Evolutionary conservation across 2,888 invertebrate genomes (phyloP).

Genomic region (Hololepta plana): DNA sequence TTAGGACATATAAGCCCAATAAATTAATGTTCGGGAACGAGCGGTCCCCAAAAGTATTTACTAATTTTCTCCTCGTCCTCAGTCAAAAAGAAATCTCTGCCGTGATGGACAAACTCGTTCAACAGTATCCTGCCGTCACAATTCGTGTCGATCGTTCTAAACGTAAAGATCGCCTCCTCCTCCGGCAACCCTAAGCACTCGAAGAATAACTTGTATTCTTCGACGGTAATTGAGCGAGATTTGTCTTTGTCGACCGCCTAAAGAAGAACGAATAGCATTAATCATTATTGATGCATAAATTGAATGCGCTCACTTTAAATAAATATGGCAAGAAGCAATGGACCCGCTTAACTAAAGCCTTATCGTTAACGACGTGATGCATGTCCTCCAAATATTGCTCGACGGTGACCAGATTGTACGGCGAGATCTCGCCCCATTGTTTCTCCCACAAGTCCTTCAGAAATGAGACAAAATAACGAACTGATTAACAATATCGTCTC

Average conservation of each 20-base stretch:
- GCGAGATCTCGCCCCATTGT: constrained; percentile 65
- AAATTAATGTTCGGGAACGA: too few relatives aligned
- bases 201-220: constrained; percentile 71
- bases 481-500: too few relatives aligned
- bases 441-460: constrained; percentile 59
- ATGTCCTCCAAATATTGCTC: constrained; percentile 70
- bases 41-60: constrained; percentile 75
- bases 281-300: constrained; percentile 2
- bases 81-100: constrained; percentile 62
- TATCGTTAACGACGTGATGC: constrained; percentile 65
- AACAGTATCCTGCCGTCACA: constrained; percentile 57
- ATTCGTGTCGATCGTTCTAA: constrained; percentile 61
- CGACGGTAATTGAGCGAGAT: constrained; percentile 58
- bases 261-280: constrained; percentile 10
- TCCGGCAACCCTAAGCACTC: constrained; percentile 55
- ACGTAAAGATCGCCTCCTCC: constrained; percentile 60
- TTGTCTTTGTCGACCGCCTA: constrained; percentile 71
- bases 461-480: constrained; percentile 8
- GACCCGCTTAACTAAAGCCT: constrained; percentile 50
- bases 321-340: constrained; percentile 65
- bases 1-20: too few relatives aligned
- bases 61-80: constrained; percentile 60
- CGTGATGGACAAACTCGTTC: constrained; percentile 64
- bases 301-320: constrained; percentile 43
- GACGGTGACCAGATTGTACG: constrained; percentile 64